These are phyloP conservation scores for Eilema griseolum DNA, from an alignment of 2,888 invertebrate species.

Conservation along the genomic window DNA sequence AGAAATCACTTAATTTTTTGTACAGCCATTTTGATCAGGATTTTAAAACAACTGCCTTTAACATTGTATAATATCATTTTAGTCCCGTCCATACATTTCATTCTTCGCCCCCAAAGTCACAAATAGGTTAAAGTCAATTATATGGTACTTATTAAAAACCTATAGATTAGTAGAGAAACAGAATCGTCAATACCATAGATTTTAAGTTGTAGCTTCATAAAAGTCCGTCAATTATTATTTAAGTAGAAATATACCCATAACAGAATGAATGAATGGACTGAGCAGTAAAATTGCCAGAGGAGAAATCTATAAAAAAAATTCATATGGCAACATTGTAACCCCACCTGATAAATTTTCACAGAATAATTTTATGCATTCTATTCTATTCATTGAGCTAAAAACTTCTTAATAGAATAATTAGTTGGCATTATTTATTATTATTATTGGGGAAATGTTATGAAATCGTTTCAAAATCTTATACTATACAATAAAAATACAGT, in stretches of 20 bases:
- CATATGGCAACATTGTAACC: slow-evolving; percentile 12
- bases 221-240: slow-evolving; percentile 18
- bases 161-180: slow-evolving; percentile 25
- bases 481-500: neutral
- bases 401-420: neutral
- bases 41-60: neutral
- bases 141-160: slow-evolving; percentile 42
- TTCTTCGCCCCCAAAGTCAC: slow-evolving; percentile 24
- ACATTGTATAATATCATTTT: slow-evolving; percentile 3
- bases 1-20: neutral
- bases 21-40: neutral
- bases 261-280: neutral
- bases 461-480: slow-evolving; percentile 4
- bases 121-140: slow-evolving; percentile 29
- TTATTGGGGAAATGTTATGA: neutral
- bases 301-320: neutral
- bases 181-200: slow-evolving; percentile 41
- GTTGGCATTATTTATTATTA: neutral
- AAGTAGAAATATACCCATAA: slow-evolving; percentile 18
- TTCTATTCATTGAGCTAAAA: neutral
- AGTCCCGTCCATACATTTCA: slow-evolving; percentile 10
- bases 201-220: slow-evolving; percentile 27
- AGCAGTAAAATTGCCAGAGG: slow-evolving; percentile 18
- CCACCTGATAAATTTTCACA: neutral
- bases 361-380: neutral